Evolutionary conservation across 2,888 invertebrate genomes (phyloP).

Genomic region (Agrotis puta): DNA sequence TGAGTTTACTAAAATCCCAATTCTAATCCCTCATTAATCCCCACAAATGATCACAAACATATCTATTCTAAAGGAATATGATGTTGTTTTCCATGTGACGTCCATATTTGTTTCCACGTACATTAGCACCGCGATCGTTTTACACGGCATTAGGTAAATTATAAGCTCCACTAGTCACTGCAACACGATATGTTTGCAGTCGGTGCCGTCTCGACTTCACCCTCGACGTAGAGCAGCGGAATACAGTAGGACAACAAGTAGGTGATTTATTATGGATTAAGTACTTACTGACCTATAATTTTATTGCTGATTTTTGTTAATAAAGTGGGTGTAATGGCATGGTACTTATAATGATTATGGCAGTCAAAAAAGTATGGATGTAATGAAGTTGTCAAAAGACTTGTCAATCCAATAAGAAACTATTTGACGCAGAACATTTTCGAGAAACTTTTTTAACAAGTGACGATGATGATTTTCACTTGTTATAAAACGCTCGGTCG

Average conservation of each 20-base stretch:
- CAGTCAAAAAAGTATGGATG: too few species aligned
- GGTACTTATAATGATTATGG: too few species aligned
- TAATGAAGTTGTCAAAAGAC: too few species aligned
- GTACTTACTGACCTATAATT: too few species aligned
- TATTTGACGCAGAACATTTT: too few species aligned
- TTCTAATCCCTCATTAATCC: slow-evolving; percentile 3
- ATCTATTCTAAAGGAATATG: slow-evolving; percentile 45
- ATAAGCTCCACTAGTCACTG: slow-evolving; percentile 87
- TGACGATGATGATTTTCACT: too few species aligned
- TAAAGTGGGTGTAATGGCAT: too few species aligned
- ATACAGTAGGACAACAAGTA: slow-evolving; percentile 54
- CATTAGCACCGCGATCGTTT: slow-evolving; percentile 87
- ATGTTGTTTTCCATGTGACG: slow-evolving; percentile 58
- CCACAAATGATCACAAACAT: slow-evolving; percentile 21
- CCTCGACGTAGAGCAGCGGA: slow-evolving; percentile 68
- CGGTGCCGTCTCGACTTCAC: slow-evolving; percentile 78
- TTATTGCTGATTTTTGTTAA: too few species aligned
- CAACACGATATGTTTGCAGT: slow-evolving; percentile 87
- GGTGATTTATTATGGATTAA: background rate
- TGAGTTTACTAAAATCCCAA: background rate
- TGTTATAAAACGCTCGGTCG: too few species aligned
- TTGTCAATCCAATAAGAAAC: too few species aligned
- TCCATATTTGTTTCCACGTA: slow-evolving; percentile 78
- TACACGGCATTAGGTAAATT: slow-evolving; percentile 90
- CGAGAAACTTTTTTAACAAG: too few species aligned